These are phyloP conservation scores for Amyelois transitella DNA, from an alignment of 1,140 invertebrate genomes.

Conservation along the genomic window DNA sequence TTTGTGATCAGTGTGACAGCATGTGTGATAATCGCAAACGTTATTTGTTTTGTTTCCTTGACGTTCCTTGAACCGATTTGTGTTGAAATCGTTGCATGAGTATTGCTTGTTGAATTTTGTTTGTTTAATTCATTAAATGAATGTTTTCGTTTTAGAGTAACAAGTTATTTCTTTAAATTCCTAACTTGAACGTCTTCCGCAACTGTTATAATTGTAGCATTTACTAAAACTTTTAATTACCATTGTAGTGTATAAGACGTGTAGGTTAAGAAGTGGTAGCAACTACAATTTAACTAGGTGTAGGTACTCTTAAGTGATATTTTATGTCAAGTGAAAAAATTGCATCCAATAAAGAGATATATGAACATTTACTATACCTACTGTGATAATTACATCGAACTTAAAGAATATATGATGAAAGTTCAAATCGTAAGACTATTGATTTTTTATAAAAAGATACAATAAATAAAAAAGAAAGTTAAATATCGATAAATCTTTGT, in stretches of 20 bases:
- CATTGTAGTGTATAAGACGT: constrained; percentile 39
- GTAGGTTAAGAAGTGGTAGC: too few species aligned
- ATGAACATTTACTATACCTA: too few species aligned
- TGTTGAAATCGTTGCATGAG: constrained; percentile 35
- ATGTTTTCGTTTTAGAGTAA: constrained; percentile 42
- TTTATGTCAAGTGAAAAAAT: too few species aligned
- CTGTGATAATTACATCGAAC: too few species aligned
- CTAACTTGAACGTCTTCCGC: constrained; percentile 60
- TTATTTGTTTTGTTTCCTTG: constrained; percentile 16
- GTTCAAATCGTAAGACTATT: too few species aligned
- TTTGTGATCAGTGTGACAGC: constrained; percentile 37
- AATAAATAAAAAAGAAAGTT: too few species aligned
- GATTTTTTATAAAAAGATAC: too few species aligned
- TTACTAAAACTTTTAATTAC: constrained; percentile 40
- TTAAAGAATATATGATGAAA: too few species aligned
- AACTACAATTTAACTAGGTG: too few species aligned
- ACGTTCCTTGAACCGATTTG: constrained; percentile 28
- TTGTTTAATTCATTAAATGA: constrained; percentile 65
- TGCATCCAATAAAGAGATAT: too few species aligned
- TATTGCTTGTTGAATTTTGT: constrained; percentile 66
- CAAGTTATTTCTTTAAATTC: constrained; percentile 56
- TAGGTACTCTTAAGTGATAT: constrained; percentile 33
- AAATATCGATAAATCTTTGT: too few species aligned
- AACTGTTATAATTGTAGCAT: constrained; percentile 52
- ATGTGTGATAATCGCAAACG: constrained; percentile 44